Base-by-base conservation (phyloP, 30 jellyfish, hydroid and myxozoan genomes). In the Hydractinia symbiolongicarpus region DNA sequence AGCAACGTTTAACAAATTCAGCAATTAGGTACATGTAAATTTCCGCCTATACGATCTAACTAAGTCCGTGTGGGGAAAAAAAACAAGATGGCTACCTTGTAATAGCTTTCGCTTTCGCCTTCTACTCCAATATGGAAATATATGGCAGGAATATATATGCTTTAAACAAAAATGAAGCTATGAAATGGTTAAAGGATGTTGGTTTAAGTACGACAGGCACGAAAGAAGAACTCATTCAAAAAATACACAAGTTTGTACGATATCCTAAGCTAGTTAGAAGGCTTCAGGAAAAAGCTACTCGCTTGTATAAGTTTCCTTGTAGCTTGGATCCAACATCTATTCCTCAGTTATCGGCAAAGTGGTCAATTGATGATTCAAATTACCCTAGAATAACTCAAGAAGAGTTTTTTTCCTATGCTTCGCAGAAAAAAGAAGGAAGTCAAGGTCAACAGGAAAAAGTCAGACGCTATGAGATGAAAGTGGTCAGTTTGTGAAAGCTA, bases 401-500 rank as follows among this genome's bases (percentile, higher is more conserved):
- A 19, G 53, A 55, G 50, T 71, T 71, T 58, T 20, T 71, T 55
- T 19, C 40, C 30, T 71, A 71, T 71, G 55, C 80, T 71, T 71
- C 3, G 17, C 55, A 71, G 60, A 71, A 71, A 71, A 71, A 19
- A n/a, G 60, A 71, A 50, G 80, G 80, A 30, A 71, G 80, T 52
- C 80, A 71, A 71, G 80, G 80, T 49, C 80, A 71, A 52, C 80
- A 71, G 50, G 80, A 71, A 71, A 71, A 71, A 58, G 80, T 66
- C 80, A 4, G 4, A 4, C 5, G 3, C 30, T 50, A 15, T 5
- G 51, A 20, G 80, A 19, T 50, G 56, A 71, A n/a, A 58, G 50
- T 51, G 40, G 40, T 64, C n/a, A 6, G 53, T 71, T 19, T 71
- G 80, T 71, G 68, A 71, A 71, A 52, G 80, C 80, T n/a, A 71